Percentiles rank a stretch among this genome's conserved stretches.
These are phyloP conservation scores for Eudasyphora cyanicolor DNA, from an alignment of 2,888 invertebrate genomes.

Conservation along the genomic window DNA sequence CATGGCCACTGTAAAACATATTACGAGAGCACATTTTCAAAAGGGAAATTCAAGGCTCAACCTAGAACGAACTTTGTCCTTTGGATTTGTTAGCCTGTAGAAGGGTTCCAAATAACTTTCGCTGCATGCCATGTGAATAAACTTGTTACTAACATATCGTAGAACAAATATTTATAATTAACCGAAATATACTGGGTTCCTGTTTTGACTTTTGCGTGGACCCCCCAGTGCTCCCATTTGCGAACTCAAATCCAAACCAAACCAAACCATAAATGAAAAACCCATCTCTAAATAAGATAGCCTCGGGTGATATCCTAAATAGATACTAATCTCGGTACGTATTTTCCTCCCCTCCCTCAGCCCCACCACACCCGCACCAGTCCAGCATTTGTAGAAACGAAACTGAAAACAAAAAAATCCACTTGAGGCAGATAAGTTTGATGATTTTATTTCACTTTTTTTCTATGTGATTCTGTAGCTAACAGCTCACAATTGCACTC, in stretches of 20 bases:
- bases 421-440: not conserved
- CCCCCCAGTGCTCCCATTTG: not conserved
- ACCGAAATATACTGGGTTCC: not conserved
- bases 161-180: constrained; percentile 27
- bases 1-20: too few species aligned
- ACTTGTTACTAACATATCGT: too few species aligned
- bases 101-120: too few species aligned
- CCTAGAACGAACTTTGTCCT: too few species aligned
- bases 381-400: not conserved
- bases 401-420: not conserved
- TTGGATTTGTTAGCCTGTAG: too few species aligned
- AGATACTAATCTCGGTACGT: not conserved
- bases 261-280: not conserved
- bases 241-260: not conserved
- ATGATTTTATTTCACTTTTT: not conserved
- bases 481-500: not conserved
- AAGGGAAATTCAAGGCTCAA: too few species aligned
- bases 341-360: not conserved
- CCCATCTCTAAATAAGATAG: not conserved
- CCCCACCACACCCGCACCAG: not conserved
- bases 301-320: not conserved
- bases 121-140: too few species aligned
- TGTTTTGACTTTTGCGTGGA: not conserved
- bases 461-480: too few species aligned
- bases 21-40: too few species aligned